phyloP scores from a whole-genome alignment of 2,113 vertebrate genomes.

The Macrotis lagotis region DNA sequence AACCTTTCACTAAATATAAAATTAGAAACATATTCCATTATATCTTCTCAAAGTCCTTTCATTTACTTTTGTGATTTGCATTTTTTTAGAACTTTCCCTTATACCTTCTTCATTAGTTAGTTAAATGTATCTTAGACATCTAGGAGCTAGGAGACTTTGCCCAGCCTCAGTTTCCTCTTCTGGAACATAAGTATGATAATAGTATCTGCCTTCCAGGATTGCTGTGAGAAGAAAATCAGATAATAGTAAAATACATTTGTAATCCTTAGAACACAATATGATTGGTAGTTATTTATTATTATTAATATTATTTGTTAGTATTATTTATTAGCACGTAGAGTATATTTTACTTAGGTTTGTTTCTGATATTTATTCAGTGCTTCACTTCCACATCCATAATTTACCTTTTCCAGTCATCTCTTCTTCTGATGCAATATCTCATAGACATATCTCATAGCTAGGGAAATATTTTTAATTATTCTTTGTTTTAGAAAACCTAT shows the following conservation, averaged over 20 bases:
- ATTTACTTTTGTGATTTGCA: background rate
- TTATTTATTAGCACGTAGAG: background rate
- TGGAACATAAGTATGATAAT: background rate
- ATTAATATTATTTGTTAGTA: background rate
- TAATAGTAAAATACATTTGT: background rate
- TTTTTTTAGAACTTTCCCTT: background rate
- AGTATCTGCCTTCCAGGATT: background rate
- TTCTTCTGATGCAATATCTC: too few relatives aligned
- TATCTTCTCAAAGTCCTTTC: background rate
- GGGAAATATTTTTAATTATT: too few relatives aligned
- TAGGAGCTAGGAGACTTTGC: background rate
- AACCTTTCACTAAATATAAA: background rate
- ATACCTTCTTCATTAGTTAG: background rate
- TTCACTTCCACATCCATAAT: too few relatives aligned
- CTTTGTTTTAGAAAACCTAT: too few relatives aligned
- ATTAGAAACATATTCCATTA: background rate
- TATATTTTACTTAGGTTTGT: background rate
- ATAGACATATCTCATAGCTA: too few relatives aligned
- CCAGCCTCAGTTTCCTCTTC: background rate
- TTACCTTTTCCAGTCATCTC: too few relatives aligned
- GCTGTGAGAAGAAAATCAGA: background rate
- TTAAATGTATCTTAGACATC: background rate
- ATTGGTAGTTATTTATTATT: background rate
- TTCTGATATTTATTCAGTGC: background rate
- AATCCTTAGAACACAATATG: background rate